These are phyloP conservation scores for Cheilosia vernalis DNA, from an alignment of 2,888 invertebrate species.

Conservation along the genomic window DNA sequence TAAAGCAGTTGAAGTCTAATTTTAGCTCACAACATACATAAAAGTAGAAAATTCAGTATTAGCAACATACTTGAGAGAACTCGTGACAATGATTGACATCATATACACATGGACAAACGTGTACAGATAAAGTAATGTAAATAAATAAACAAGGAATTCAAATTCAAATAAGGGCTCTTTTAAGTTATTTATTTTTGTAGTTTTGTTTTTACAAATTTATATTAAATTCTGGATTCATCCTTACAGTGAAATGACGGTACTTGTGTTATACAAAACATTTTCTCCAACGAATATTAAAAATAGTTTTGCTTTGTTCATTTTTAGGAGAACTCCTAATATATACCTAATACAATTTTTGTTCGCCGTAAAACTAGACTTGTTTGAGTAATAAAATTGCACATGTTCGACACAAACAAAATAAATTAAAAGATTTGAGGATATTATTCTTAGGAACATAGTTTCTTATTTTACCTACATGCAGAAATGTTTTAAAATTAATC, in stretches of 20 bases:
- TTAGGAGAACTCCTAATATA: too few species aligned
- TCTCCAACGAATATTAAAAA: not conserved
- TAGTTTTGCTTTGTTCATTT: not conserved
- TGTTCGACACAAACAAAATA: too few species aligned
- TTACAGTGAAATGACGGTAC: not conserved
- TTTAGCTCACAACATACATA: conserved; percentile 37
- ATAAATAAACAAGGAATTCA: conserved; percentile 34
- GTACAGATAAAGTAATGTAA: conserved; percentile 56
- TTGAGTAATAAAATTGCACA: too few species aligned
- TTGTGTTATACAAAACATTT: not conserved
- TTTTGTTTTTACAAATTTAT: not conserved
- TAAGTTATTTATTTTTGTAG: not conserved
- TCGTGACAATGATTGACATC: conserved; percentile 19
- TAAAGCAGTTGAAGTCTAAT: conserved; percentile 46
- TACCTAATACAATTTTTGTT: too few species aligned
- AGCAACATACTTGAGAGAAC: conserved; percentile 41
- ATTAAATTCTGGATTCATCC: not conserved
- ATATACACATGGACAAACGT: conserved; percentile 6
- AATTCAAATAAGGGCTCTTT: conserved; percentile 2
- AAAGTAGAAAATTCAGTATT: conserved; percentile 64
- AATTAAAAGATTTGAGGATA: too few species aligned
- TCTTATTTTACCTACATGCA: too few species aligned
- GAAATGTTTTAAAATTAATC: too few species aligned
- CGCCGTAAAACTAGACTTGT: too few species aligned
- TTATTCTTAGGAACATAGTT: too few species aligned